These are phyloP conservation scores for Eristalinus aeneus DNA, from an alignment of 2,888 invertebrate species.

Conservation along the genomic window DNA sequence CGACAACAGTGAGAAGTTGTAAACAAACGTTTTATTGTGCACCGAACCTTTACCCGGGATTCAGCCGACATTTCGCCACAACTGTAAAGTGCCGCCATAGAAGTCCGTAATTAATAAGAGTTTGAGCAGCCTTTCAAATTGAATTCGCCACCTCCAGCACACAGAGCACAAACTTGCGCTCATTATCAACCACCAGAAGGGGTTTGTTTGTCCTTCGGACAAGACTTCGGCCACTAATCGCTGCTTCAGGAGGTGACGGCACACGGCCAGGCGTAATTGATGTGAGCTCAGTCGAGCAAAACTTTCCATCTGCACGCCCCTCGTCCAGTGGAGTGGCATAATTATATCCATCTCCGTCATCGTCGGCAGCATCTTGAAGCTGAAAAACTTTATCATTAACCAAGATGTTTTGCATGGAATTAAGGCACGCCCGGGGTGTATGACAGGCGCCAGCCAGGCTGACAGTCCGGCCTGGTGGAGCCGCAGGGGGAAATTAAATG, in stretches of 20 bases:
- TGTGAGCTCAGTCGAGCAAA: constrained; percentile 19
- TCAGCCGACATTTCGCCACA: background rate
- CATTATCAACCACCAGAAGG: background rate
- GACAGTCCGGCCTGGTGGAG: background rate
- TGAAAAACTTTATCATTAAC: constrained; percentile 24
- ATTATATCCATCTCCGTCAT: constrained; percentile 9
- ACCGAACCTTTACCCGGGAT: background rate
- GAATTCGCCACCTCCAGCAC: background rate
- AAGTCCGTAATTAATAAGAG: constrained; percentile 8
- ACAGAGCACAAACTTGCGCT: background rate
- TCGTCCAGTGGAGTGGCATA: background rate
- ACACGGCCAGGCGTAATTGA: constrained; percentile 1
- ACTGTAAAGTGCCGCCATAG: background rate
- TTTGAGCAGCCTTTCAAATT: background rate
- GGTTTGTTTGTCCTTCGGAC: background rate
- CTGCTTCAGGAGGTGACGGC: background rate
- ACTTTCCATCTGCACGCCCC: background rate
- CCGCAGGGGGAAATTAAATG: constrained; percentile 17
- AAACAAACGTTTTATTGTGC: background rate
- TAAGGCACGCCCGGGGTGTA: background rate
- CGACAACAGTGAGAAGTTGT: background rate
- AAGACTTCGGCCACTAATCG: background rate
- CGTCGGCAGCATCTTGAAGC: constrained; percentile 2
- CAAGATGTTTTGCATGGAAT: constrained; percentile 23
- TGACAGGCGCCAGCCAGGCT: background rate